Percentiles rank a stretch among this genome's conserved stretches.
Conservation (phyloP, 2,113 vertebrate genomes). For the Catagonus wagneri region DNA sequence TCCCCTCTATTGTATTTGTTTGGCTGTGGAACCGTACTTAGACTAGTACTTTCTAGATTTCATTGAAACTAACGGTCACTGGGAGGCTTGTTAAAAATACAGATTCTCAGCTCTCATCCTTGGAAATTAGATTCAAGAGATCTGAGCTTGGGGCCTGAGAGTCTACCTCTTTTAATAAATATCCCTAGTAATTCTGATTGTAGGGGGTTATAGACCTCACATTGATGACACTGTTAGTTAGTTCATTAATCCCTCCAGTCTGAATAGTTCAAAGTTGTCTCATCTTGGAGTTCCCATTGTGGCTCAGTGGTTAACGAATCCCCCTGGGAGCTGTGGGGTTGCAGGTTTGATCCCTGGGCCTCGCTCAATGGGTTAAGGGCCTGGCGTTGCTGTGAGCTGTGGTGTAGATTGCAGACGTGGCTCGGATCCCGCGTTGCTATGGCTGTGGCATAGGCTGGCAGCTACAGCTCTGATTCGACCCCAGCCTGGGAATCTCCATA, state of each 20-base stretch:
- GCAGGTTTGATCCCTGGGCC: too few relatives aligned
- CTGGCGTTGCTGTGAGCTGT: too few relatives aligned
- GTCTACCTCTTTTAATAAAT: neutral
- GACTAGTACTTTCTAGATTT: constrained; percentile 15
- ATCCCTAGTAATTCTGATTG: neutral
- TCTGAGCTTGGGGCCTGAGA: neutral
- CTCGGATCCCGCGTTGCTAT: too few relatives aligned
- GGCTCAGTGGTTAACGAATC: too few relatives aligned
- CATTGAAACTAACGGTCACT: neutral
- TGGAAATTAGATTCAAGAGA: neutral
- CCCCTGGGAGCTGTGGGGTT: too few relatives aligned
- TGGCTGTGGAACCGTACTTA: neutral
- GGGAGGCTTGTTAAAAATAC: neutral
- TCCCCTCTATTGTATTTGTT: neutral
- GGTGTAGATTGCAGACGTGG: too few relatives aligned
- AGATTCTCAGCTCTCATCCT: neutral
- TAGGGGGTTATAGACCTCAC: neutral
- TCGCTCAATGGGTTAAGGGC: too few relatives aligned
- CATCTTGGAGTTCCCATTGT: too few relatives aligned
- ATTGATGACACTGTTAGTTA: neutral
- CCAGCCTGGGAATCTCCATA: too few relatives aligned
- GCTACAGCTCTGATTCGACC: too few relatives aligned
- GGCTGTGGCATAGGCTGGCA: too few relatives aligned
- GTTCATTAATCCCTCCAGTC: neutral
- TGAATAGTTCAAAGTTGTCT: neutral